Percentiles rank a stretch among this genome's conserved stretches.
Conservation (phyloP, 2,888 invertebrate genomes). For the Spisula subtruncata region DNA sequence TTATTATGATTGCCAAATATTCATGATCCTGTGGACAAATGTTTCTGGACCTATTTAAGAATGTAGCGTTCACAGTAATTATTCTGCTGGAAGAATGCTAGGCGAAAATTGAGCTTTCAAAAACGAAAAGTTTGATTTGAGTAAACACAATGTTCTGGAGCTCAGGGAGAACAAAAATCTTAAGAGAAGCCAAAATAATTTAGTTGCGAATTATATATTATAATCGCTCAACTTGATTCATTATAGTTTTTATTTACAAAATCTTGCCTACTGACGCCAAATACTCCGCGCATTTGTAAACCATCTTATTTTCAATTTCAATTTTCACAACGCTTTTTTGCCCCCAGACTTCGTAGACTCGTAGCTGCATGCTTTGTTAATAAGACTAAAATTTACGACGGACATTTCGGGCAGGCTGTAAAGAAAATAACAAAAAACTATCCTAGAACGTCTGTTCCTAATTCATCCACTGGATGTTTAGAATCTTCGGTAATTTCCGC, state of each 20-base stretch:
- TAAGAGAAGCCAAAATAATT: neutral
- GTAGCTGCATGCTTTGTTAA: constrained; percentile 21
- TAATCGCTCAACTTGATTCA: constrained; percentile 13
- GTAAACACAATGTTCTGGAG: too few species aligned
- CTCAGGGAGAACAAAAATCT: too few species aligned
- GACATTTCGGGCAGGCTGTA: constrained; percentile 11
- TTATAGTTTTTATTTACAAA: neutral
- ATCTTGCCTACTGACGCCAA: neutral
- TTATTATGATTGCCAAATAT: too few species aligned
- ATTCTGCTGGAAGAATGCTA: too few species aligned
- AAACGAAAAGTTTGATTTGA: too few species aligned
- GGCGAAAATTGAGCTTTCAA: too few species aligned
- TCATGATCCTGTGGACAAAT: too few species aligned
- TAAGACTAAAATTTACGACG: constrained; percentile 26
- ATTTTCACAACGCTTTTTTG: neutral
- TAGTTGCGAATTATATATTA: neutral
- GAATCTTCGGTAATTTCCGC: constrained; percentile 28
- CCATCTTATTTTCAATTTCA: constrained; percentile 21
- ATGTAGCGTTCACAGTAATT: too few species aligned
- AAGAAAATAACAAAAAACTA: constrained; percentile 13
- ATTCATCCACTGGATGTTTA: constrained; percentile 35
- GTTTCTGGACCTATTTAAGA: too few species aligned
- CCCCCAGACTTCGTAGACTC: neutral
- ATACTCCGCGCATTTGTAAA: neutral
- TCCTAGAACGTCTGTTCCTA: constrained; percentile 32